phyloP scores from a whole-genome alignment of 2,113 vertebrate species.

The Caranx melampygus region DNA sequence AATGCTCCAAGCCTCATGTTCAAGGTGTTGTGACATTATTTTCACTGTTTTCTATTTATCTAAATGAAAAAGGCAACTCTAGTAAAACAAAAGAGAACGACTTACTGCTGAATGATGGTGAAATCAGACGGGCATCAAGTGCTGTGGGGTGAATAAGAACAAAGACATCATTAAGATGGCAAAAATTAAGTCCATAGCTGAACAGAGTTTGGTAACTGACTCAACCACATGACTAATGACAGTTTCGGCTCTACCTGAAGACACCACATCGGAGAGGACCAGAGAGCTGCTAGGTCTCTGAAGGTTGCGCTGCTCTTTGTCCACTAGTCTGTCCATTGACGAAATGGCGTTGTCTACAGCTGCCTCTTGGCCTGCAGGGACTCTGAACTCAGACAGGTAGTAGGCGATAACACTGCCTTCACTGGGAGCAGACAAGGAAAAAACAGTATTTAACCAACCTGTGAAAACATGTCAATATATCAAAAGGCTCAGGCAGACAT shows the following conservation, averaged over 20 bases:
- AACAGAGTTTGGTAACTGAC: neutral
- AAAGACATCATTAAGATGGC: neutral
- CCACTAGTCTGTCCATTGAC: constrained; percentile 31
- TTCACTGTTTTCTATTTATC: neutral
- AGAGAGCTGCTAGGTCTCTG: constrained; percentile 2
- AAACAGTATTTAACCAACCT: neutral
- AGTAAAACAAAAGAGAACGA: constrained; percentile 13
- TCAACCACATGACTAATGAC: neutral
- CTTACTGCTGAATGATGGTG: constrained; percentile 65
- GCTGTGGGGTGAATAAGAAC: constrained; percentile 44
- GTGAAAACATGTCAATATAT: neutral
- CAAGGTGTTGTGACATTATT: too few species aligned
- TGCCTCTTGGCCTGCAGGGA: constrained; percentile 67
- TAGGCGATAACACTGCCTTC: constrained; percentile 85
- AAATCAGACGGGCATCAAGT: constrained; percentile 67
- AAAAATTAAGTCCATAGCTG: too few species aligned
- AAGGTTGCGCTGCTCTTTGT: neutral
- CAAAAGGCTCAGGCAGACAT: neutral
- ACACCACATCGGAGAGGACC: constrained; percentile 51
- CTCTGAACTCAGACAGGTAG: constrained; percentile 83
- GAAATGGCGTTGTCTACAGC: constrained; percentile 68
- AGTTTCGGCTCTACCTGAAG: constrained; percentile 70
- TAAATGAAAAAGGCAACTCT: neutral
- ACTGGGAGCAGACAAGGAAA: constrained; percentile 55
- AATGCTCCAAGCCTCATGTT: neutral